Evolutionary conservation across 2,113 vertebrate species (phyloP).

Genomic region (Syrrhaptes paradoxus): DNA sequence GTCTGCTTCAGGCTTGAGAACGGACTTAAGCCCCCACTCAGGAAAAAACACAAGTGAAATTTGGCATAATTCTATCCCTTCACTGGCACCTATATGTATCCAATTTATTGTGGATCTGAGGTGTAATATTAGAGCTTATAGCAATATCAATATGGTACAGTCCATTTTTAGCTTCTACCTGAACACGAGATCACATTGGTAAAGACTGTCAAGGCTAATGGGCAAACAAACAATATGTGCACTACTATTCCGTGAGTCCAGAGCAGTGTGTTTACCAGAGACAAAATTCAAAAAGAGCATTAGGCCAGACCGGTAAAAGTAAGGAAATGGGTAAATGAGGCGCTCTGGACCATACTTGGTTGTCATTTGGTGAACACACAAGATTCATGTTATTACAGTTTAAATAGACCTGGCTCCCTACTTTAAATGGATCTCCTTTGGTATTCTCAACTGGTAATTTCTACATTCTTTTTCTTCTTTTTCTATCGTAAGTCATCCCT

Average conservation of each 20-base stretch:
- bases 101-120: neutral
- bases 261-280: neutral
- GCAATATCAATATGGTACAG: neutral
- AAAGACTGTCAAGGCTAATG: neutral
- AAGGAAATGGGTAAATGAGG: slow-evolving; percentile 4
- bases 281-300: neutral
- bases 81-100: neutral
- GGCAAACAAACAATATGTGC: neutral
- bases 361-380: slow-evolving; percentile 26
- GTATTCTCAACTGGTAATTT: neutral
- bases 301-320: neutral
- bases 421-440: slow-evolving; percentile 24
- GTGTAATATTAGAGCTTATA: neutral
- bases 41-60: neutral
- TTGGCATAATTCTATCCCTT: neutral
- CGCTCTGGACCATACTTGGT: neutral
- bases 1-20: neutral
- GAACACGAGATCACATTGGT: neutral
- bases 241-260: neutral
- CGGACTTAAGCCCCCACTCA: neutral
- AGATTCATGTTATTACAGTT: slow-evolving; percentile 39
- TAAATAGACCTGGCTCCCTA: slow-evolving; percentile 40
- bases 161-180: neutral
- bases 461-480: neutral
- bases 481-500: neutral